Conservation (phyloP, 2,888 invertebrate genomes). For the Exephanes ischioxanthus region DNA sequence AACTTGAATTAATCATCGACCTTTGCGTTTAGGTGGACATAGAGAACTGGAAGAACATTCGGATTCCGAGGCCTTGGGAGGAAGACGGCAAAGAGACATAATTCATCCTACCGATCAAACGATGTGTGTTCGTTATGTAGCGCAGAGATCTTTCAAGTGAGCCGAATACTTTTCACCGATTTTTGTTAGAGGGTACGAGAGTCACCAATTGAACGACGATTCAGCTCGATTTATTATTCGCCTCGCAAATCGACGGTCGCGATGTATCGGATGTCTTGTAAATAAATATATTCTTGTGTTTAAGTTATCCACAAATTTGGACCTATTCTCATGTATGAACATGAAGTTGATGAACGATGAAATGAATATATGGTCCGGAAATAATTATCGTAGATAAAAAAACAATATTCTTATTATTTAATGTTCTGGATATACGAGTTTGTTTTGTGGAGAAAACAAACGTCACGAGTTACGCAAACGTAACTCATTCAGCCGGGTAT, state of each 20-base stretch:
- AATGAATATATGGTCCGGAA: not conserved
- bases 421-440: not conserved
- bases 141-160: not conserved
- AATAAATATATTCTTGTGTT: not conserved
- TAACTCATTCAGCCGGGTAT: not conserved
- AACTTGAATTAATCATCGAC: not conserved
- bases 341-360: not conserved
- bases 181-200: not conserved
- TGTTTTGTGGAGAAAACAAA: not conserved
- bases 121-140: not conserved
- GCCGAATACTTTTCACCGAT: slow-evolving; percentile 16
- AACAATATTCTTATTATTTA: not conserved
- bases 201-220: not conserved
- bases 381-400: not conserved
- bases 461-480: not conserved
- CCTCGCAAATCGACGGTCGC: not conserved
- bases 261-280: not conserved
- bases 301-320: not conserved
- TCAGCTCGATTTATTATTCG: not conserved
- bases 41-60: slow-evolving; percentile 93
- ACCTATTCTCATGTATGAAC: not conserved
- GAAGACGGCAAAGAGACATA: slow-evolving; percentile 78
- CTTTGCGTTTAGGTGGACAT: slow-evolving; percentile 87
- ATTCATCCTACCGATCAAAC: not conserved
- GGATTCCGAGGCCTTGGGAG: slow-evolving; percentile 96